These are phyloP conservation scores for Nicator chloris DNA, from an alignment of 2,113 vertebrate genomes.

Conservation along the genomic window DNA sequence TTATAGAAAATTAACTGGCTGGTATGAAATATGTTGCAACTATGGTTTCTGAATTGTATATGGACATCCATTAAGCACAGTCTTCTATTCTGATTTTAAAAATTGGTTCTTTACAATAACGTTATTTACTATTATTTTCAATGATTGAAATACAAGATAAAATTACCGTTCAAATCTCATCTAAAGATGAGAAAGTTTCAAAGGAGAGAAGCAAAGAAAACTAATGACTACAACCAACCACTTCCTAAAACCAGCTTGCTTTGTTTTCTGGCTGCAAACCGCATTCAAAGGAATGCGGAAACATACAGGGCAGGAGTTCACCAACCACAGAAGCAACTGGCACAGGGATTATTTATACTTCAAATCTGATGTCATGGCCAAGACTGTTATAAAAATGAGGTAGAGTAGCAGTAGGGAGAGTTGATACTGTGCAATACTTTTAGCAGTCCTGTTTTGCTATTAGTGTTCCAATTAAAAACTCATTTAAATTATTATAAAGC, in stretches of 20 bases:
- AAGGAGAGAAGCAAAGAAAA: background rate
- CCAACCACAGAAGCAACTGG: background rate
- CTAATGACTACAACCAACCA: background rate
- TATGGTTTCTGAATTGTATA: background rate
- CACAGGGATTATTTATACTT: background rate
- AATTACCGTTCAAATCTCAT: background rate
- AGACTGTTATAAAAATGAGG: background rate
- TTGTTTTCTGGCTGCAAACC: background rate
- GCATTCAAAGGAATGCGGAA: background rate
- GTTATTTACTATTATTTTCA: background rate
- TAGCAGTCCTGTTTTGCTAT: background rate
- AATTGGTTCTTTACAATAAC: background rate
- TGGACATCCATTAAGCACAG: background rate
- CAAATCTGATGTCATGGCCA: background rate
- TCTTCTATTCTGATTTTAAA: background rate
- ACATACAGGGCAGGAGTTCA: background rate
- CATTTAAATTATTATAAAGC: background rate
- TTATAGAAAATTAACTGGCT: background rate
- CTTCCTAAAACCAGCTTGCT: background rate
- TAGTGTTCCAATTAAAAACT: background rate
- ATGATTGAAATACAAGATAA: background rate
- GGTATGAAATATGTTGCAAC: background rate
- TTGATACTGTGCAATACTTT: background rate
- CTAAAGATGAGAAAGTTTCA: background rate
- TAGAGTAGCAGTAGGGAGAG: background rate